Evolutionary conservation across 2,113 vertebrate genomes (phyloP).

Genomic region (Paradoxurus hermaphroditus): DNA sequence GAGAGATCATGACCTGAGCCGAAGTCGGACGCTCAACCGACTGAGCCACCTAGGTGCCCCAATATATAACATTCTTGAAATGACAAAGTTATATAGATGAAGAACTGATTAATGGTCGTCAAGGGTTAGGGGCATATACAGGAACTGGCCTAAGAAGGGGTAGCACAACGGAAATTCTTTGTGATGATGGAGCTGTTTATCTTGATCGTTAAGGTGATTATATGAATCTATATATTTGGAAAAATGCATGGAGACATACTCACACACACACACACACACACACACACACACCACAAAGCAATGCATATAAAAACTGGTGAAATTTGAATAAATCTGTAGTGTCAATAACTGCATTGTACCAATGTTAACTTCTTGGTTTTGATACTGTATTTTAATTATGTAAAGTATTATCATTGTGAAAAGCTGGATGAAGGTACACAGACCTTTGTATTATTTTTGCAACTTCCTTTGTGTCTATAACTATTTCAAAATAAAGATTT

Average conservation of each 20-base stretch:
- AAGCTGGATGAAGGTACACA: background rate
- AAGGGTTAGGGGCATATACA: background rate
- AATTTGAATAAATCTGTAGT: background rate
- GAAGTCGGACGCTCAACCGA: no score
- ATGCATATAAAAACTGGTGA: background rate
- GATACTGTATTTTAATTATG: background rate
- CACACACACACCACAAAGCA: background rate
- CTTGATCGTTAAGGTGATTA: background rate
- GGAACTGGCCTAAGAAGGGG: background rate
- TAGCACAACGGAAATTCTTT: background rate
- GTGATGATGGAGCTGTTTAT: background rate
- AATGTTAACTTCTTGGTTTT: background rate
- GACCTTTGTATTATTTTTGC: background rate
- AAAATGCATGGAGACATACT: background rate
- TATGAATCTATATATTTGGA: background rate
- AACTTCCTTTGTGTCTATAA: background rate
- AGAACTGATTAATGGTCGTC: background rate
- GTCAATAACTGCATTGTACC: background rate
- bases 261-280: background rate
- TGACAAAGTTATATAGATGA: background rate
- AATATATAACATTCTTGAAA: conserved; percentile 2
- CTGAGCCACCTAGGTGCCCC: no score
- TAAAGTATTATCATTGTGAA: background rate
- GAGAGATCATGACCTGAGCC: no score
- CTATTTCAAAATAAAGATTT: background rate